Evolutionary conservation across 2,797 vertebrate genomes (phyloP), one percentile per base, ranked within the genome.

Genomic region (Pristis pectinata): DNA sequence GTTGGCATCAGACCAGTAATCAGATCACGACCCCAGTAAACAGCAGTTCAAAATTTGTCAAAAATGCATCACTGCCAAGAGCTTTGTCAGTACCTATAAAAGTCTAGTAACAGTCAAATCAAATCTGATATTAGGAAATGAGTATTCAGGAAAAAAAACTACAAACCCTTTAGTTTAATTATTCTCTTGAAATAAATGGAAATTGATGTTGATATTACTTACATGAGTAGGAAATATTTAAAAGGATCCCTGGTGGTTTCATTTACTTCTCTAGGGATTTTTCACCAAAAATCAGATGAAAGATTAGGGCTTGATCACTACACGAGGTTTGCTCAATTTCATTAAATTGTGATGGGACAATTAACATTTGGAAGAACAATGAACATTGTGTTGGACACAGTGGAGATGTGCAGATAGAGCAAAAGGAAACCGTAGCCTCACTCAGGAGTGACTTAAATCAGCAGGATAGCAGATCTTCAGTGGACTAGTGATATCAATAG

Each of bases 11-110:
- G 19, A 91, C 19, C 87, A 91, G n/a, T 87, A 91, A 64, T 67
- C 87, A 41, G 87, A 91, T 64, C 87, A 67, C n/a, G 61, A 91
- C 64, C 87, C n/a, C 87, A 91, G n/a, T 67, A 91, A 64, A 41
- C 64, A 91, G 61, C 87, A 91, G 59, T 24, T 91, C 64, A 64
- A 91, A 61, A 91, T 67, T 67, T 91, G 87, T 91, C 87, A 91
- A 64, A 91, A 91, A 67, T 24, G 24, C 19, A 19, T 67, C 87
- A 91, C n/a, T 67, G 59, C 87, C 59, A 67, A 91, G 59, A 91
- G 87, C 19, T 64, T 67, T 67, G n/a, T 67, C 8, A 91, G 87
- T 41, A 91, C 87, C 87, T 64, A n/a, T 22, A 37, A 22, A 64
- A 91, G 59, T 91, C 87, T 91, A 67, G 87, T 67, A 67, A 67